phyloP scores from a whole-genome alignment of 2,113 vertebrate species.

The Notothenia coriiceps region DNA sequence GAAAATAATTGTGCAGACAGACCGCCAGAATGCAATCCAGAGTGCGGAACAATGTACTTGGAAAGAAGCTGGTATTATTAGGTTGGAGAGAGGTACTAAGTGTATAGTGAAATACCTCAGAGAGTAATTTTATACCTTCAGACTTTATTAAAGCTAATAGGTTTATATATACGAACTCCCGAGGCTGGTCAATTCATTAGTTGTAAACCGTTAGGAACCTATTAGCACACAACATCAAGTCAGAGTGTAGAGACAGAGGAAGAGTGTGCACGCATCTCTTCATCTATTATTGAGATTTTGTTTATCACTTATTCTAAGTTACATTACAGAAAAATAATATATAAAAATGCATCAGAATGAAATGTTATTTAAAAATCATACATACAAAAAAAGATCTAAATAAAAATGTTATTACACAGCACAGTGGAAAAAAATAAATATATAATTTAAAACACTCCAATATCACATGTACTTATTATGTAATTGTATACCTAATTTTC shows the following conservation, averaged over 20 bases:
- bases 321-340: background rate
- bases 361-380: background rate
- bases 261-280: constrained; percentile 5
- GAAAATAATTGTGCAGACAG: constrained; percentile 74
- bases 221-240: constrained; percentile 76
- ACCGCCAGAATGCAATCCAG: constrained; percentile 68
- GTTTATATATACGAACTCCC: constrained; percentile 80
- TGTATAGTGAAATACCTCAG: constrained; percentile 76
- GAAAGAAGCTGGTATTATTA: constrained; percentile 65
- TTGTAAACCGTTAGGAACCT: constrained; percentile 73
- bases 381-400: background rate
- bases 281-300: background rate
- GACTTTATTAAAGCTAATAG: constrained; percentile 81
- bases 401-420: background rate
- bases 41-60: constrained; percentile 57
- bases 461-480: background rate
- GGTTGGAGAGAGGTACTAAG: constrained; percentile 72
- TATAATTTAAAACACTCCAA: background rate
- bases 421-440: background rate
- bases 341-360: background rate
- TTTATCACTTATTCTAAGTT: background rate
- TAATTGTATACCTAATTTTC: background rate
- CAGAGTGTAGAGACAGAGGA: constrained; percentile 46
- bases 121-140: constrained; percentile 76
- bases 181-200: constrained; percentile 80